Evolutionary conservation across 2,113 vertebrate species (phyloP).

Genomic region (Sula dactylatra): DNA sequence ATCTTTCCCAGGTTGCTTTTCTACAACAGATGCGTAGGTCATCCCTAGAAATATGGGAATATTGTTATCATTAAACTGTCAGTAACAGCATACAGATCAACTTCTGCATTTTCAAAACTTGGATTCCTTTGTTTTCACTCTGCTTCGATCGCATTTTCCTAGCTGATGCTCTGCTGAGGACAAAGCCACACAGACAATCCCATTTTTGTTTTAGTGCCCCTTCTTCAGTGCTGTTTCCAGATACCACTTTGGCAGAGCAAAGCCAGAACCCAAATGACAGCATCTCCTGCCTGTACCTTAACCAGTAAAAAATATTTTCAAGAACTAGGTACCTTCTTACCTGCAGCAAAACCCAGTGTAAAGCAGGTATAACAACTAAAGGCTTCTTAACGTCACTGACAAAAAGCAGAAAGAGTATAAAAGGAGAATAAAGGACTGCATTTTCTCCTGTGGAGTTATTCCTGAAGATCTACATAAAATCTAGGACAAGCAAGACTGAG

Average conservation of each 20-base stretch:
- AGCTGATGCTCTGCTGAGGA: not conserved
- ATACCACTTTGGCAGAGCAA: conserved; percentile 3
- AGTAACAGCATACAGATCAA: not conserved
- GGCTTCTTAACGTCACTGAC: not conserved
- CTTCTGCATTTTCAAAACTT: not conserved
- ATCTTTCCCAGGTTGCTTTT: not conserved
- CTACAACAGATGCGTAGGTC: not conserved
- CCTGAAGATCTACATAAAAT: not conserved
- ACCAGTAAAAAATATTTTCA: not conserved
- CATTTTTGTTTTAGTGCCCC: not conserved
- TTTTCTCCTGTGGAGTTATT: not conserved
- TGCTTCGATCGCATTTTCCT: not conserved
- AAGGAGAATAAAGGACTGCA: not conserved
- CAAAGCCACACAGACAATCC: not conserved
- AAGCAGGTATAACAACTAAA: not conserved
- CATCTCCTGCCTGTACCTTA: not conserved
- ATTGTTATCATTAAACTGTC: not conserved
- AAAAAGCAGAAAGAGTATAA: not conserved
- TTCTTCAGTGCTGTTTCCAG: not conserved
- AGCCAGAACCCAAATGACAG: not conserved
- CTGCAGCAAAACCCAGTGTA: not conserved
- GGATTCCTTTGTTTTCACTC: conserved; percentile 17
- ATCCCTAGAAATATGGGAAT: not conserved
- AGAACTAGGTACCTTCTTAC: not conserved
- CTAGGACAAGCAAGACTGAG: not conserved